Evolutionary conservation across 2,888 invertebrate genomes (phyloP).

Genomic region (Odontocerum albicorne): DNA sequence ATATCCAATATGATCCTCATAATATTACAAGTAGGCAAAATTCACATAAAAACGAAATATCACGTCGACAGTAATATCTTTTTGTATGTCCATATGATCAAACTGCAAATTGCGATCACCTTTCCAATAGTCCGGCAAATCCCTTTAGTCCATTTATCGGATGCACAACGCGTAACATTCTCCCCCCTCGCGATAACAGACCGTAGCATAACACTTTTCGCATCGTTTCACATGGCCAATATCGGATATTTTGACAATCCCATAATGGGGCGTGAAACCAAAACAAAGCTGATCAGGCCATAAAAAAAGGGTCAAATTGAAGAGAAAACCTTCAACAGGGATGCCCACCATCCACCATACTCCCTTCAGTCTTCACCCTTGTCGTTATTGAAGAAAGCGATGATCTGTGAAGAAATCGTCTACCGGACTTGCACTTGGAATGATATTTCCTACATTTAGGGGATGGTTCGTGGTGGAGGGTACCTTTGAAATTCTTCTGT

Average conservation of each 20-base stretch:
- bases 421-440: constrained; percentile 29
- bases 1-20: too few relatives aligned
- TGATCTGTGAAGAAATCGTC: constrained; percentile 29
- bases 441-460: too few relatives aligned
- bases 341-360: not conserved
- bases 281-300: constrained; percentile 17
- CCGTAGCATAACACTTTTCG: constrained; percentile 34
- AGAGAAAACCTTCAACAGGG: constrained; percentile 18
- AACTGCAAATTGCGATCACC: constrained; percentile 3
- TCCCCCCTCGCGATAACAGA: too few relatives aligned
- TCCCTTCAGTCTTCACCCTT: constrained; percentile 3
- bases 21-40: too few relatives aligned
- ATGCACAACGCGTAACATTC: too few relatives aligned
- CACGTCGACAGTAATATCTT: too few relatives aligned
- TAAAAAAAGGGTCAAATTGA: constrained; percentile 27
- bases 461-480: too few relatives aligned
- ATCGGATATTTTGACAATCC: constrained; percentile 35
- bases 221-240: constrained; percentile 34
- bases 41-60: too few relatives aligned
- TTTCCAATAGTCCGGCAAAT: constrained; percentile 3
- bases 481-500: too few relatives aligned
- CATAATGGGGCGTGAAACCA: constrained; percentile 33
- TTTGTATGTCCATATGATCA: too few relatives aligned
- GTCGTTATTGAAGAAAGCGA: constrained; percentile 5
- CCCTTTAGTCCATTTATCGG: not conserved